Base-by-base conservation (phyloP, 2,113 vertebrate genomes). In the Festucalex cinctus region DNA sequence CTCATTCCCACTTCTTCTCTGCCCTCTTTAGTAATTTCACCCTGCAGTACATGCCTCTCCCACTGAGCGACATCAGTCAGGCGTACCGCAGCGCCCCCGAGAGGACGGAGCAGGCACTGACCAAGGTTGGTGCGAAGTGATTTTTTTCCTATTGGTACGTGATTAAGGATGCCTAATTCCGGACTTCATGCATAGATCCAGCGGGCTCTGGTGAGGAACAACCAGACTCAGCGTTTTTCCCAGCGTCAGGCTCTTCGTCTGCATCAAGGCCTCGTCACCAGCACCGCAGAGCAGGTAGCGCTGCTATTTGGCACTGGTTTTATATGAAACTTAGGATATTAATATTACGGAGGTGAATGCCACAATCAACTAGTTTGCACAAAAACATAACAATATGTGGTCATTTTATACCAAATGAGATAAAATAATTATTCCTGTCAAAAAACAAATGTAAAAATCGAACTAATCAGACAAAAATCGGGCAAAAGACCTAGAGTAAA, bases 11-110 rank as follows among this genome's bases (percentile, higher is more conserved):
- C 46, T 66, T 77, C 16, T 59, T 77, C 41, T 77, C 68, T 53
- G 64, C 66, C 66, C 39, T 70, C 64, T 62, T 83, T 8, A 96
- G 95, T 88, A 96, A 96, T 86, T 94, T 94, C 86, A 96, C 93
- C 1, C 87, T 96, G 82, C 94, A 94, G 71, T 95, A 94, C 88
- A 96, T 96, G 95, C 94, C 95, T 72, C 92, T 96, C 22, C 94
- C 95, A 0, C 89, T 96, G 80, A 94, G 94, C 1, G 95, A 96
- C 87, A 94, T 95, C 91, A 94, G 92, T 63, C 93, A 95, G 71
- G 94, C 95, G 0, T 94, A 94, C 85, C 95, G 94, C 79, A 94
- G 90, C 13, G 85, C 93, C 81, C 95, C 95, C 0, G 95, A 95
- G 84, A 93, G 86, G 88, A 95, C 94, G 0, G 95, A 96, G 73